Conservation (phyloP, 1,140 invertebrate genomes). For the Scylla paramamosain region DNA sequence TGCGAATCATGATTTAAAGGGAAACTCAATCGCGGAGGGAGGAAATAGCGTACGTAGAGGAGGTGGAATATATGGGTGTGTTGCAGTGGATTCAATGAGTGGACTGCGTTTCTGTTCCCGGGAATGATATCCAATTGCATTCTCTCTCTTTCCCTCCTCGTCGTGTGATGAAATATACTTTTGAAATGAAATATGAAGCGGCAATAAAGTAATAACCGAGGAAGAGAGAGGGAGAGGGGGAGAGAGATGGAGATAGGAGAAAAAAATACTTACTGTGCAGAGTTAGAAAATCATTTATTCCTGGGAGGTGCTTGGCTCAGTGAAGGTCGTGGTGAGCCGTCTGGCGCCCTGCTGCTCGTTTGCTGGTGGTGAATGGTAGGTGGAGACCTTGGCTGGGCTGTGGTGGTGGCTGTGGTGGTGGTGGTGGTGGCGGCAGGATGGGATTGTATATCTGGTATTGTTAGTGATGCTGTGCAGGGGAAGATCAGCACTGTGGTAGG, state of each 20-base stretch:
- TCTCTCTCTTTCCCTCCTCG: too few relatives aligned
- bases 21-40: background rate
- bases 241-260: background rate
- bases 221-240: too few relatives aligned
- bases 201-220: too few relatives aligned
- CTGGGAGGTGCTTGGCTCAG: background rate
- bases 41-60: background rate
- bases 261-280: conserved; percentile 22
- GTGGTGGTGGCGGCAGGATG: background rate
- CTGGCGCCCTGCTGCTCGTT: background rate
- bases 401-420: background rate
- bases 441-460: too few relatives aligned
- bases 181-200: too few relatives aligned
- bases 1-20: background rate
- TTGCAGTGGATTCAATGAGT: too few relatives aligned
- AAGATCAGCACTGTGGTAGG: too few relatives aligned
- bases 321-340: background rate
- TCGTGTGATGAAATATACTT: too few relatives aligned
- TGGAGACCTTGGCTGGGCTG: background rate
- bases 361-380: background rate
- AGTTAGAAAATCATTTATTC: conserved; percentile 17
- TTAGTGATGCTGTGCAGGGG: too few relatives aligned
- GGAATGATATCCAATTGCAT: too few relatives aligned
- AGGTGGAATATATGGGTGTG: too few relatives aligned
- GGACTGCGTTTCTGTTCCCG: too few relatives aligned